phyloP scores from a whole-genome alignment of 2,113 vertebrate genomes.

The Apus apus region DNA sequence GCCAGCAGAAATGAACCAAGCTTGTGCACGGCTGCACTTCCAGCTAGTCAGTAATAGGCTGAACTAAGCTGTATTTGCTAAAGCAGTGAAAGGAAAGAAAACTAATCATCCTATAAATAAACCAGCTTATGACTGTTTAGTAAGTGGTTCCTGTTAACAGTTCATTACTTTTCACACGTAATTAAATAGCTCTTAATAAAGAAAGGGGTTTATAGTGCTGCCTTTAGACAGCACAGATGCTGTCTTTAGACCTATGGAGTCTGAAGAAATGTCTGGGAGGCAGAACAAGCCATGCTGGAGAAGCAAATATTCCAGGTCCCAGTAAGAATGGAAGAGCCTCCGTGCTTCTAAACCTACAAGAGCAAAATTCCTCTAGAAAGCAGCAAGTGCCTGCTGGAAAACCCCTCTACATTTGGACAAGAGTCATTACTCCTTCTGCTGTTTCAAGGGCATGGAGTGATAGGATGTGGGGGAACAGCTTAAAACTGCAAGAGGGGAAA shows the following conservation, averaged over 20 bases:
- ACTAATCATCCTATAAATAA: slow-evolving; percentile 60
- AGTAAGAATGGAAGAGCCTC: background rate
- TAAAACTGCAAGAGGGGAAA: too few relatives aligned
- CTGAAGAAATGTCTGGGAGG: background rate
- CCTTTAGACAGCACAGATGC: background rate
- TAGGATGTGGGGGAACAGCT: too few relatives aligned
- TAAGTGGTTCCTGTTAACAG: slow-evolving; percentile 76
- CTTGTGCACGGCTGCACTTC: background rate
- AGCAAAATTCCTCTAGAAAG: background rate
- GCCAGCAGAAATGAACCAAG: background rate
- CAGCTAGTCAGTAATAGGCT: background rate
- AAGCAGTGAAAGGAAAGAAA: background rate
- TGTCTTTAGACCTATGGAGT: background rate
- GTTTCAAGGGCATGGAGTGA: too few relatives aligned
- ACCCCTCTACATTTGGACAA: background rate
- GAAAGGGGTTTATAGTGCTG: background rate
- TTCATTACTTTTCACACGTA: slow-evolving; percentile 76
- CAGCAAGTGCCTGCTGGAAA: background rate
- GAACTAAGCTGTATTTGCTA: slow-evolving; percentile 20
- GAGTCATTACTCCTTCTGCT: too few relatives aligned
- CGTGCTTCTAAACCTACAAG: background rate
- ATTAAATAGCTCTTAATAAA: slow-evolving; percentile 76
- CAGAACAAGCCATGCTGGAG: background rate
- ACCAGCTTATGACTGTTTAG: slow-evolving; percentile 77
- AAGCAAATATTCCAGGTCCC: background rate